Conservation (phyloP, 2,113 vertebrate species). For the Egretta garzetta region DNA sequence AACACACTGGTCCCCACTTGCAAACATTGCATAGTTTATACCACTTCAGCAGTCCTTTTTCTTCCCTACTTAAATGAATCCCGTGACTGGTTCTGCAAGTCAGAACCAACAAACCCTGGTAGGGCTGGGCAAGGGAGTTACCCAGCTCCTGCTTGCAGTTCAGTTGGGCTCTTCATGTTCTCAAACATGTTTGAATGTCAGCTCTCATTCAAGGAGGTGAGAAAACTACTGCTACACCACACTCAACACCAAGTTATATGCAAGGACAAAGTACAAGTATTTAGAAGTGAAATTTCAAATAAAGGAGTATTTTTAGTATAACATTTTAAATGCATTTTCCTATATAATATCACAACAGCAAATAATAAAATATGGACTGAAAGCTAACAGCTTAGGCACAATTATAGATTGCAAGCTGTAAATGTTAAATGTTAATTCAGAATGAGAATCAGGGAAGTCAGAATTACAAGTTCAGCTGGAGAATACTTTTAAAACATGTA, state of each 20-base stretch:
- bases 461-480: not conserved
- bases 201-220: not conserved
- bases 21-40: not conserved
- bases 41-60: not conserved
- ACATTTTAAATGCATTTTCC: not conserved
- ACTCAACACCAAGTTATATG: not conserved
- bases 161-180: not conserved
- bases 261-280: not conserved
- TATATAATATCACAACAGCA: not conserved
- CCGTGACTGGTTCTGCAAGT: not conserved
- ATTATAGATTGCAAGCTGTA: not conserved
- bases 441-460: not conserved
- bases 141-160: not conserved
- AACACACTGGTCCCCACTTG: not conserved
- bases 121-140: not conserved
- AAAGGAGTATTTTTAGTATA: not conserved
- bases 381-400: not conserved
- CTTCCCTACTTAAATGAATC: not conserved
- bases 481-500: not conserved
- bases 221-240: not conserved
- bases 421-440: not conserved
- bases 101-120: not conserved
- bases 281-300: not conserved
- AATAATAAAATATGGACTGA: not conserved
- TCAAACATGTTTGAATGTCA: not conserved